Percentiles rank a stretch among this genome's conserved stretches.
These are phyloP conservation scores for Talpa occidentalis DNA, from an alignment of 2,113 vertebrate species.

Conservation along the genomic window DNA sequence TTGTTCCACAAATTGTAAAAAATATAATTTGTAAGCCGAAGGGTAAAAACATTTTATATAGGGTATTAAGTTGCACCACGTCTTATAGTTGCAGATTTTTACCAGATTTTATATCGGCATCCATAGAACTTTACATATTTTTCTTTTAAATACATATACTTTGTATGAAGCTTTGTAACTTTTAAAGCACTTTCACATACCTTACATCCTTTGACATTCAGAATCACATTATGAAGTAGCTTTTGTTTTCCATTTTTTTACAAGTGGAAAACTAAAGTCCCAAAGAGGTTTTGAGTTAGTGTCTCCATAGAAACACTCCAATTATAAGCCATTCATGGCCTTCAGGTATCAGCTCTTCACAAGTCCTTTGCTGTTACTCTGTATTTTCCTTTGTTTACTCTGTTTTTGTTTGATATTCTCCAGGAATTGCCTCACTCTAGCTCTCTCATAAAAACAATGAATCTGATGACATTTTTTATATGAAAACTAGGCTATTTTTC, in stretches of 20 bases:
- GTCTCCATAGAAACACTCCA: neutral
- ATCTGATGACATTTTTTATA: neutral
- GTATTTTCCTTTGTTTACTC: neutral
- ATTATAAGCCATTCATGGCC: neutral
- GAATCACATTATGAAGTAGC: neutral
- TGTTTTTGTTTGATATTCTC: neutral
- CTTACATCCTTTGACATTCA: neutral
- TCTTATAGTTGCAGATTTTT: neutral
- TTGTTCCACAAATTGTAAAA: neutral
- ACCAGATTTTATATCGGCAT: neutral
- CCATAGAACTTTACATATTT: neutral
- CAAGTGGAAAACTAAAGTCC: neutral
- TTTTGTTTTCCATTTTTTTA: neutral
- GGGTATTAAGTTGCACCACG: neutral
- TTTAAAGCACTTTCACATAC: neutral
- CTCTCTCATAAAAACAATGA: neutral
- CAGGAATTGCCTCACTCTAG: neutral
- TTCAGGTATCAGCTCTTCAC: neutral
- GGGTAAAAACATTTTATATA: neutral
- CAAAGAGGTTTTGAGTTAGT: neutral
- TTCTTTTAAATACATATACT: neutral
- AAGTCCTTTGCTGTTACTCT: neutral
- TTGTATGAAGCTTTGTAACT: neutral
- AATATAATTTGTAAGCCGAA: neutral
- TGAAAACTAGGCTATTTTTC: neutral